Evolutionary conservation across 53 echinoderm and acorn worm species (phyloP).

Genomic region (Crossaster papposus): DNA sequence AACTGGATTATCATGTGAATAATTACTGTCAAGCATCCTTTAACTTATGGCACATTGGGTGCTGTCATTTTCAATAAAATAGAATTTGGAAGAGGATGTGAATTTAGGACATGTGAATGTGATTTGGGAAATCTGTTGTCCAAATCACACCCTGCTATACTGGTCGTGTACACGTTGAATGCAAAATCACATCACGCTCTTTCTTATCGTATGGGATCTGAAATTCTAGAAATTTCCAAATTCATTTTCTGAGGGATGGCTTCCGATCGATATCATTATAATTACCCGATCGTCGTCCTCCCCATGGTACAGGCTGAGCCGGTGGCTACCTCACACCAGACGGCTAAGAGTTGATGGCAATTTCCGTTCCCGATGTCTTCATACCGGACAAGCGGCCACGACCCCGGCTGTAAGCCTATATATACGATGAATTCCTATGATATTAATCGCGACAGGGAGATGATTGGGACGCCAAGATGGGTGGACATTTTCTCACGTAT

Average conservation of each 20-base stretch:
- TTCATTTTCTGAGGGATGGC: not conserved
- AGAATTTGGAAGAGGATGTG: too few species aligned
- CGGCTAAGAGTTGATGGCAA: constrained; percentile 26
- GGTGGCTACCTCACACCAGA: not conserved
- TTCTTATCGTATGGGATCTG: too few species aligned
- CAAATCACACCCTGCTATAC: too few species aligned
- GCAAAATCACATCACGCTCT: too few species aligned
- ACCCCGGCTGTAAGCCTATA: constrained; percentile 11
- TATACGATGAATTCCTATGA: not conserved
- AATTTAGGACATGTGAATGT: too few species aligned
- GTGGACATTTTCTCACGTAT: constrained; percentile 6
- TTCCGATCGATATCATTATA: not conserved
- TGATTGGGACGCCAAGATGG: constrained; percentile 27
- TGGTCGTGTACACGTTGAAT: too few species aligned
- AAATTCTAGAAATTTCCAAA: not conserved
- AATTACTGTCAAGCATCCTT: too few species aligned
- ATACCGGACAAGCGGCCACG: not conserved
- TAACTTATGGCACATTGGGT: too few species aligned
- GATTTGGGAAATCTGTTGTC: too few species aligned
- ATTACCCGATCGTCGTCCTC: not conserved
- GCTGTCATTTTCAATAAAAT: too few species aligned
- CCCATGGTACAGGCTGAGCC: not conserved
- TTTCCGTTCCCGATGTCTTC: not conserved
- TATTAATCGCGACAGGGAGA: constrained; percentile 19
- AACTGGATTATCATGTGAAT: too few species aligned